A percentile compares a stretch with the other conserved stretches of the same genome.
These are phyloP conservation scores for Sceloporus tristichus DNA, from an alignment of 2,113 vertebrate species.

Conservation along the genomic window DNA sequence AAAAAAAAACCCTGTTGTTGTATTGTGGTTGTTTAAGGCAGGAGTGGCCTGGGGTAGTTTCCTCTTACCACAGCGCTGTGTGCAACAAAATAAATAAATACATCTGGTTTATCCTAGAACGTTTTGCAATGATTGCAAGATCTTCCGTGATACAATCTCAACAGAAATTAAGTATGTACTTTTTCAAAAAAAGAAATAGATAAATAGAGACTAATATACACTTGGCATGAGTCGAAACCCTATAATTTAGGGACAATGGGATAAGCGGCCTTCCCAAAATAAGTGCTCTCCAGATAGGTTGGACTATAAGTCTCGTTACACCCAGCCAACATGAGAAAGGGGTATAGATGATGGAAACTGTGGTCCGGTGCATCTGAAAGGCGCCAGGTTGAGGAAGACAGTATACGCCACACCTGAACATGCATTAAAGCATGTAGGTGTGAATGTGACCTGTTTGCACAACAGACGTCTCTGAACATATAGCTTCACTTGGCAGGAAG, in stretches of 20 bases:
- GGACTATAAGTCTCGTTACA: too few relatives aligned
- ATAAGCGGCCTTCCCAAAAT: too few relatives aligned
- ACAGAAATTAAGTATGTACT: neutral
- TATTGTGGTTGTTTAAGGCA: neutral
- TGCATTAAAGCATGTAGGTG: neutral
- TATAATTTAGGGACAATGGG: too few relatives aligned
- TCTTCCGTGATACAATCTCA: neutral
- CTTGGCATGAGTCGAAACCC: neutral
- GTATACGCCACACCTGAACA: too few relatives aligned
- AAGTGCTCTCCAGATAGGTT: too few relatives aligned
- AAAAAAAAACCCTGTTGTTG: neutral
- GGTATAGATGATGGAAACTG: too few relatives aligned
- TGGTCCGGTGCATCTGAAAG: too few relatives aligned
- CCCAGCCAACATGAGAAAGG: too few relatives aligned
- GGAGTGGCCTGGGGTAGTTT: neutral
- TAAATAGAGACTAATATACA: too few relatives aligned
- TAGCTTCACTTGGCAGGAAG: neutral
- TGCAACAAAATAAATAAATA: neutral
- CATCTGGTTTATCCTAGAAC: neutral
- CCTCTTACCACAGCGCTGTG: neutral
- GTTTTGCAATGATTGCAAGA: neutral
- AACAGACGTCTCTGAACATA: neutral
- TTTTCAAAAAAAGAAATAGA: neutral
- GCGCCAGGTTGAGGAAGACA: too few relatives aligned
- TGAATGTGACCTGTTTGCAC: neutral